Evolutionary conservation across 2,113 vertebrate species (phyloP).

Genomic region (Salvator merianae): DNA sequence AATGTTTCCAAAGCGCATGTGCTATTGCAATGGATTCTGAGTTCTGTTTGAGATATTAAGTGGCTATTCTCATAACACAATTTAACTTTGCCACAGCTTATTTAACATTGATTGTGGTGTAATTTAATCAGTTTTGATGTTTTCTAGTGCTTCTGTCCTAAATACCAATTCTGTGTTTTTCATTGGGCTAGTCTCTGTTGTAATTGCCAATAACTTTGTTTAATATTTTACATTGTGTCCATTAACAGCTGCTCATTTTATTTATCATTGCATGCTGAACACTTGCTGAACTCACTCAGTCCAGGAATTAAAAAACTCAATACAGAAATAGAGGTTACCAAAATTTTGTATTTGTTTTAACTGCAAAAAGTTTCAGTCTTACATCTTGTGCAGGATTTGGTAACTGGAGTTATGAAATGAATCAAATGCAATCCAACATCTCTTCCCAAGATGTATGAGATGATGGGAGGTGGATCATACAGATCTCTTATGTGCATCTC

Average conservation of each 20-base stretch:
- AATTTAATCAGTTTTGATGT: fast-evolving
- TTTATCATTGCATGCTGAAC: neutral
- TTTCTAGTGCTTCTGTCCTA: neutral
- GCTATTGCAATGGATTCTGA: neutral
- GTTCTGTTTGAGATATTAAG: neutral
- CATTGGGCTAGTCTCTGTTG: neutral
- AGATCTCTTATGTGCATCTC: no score
- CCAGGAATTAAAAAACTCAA: neutral
- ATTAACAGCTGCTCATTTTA: neutral
- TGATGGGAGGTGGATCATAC: no score
- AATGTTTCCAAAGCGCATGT: neutral
- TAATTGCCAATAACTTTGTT: neutral
- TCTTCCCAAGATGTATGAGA: no score
- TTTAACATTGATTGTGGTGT: neutral
- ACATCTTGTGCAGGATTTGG: neutral
- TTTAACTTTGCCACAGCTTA: neutral
- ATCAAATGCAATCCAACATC: neutral
- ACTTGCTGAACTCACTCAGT: neutral
- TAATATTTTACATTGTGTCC: neutral
- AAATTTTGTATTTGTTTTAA: neutral
- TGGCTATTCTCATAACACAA: neutral
- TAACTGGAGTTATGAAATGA: neutral
- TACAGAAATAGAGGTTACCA: neutral
- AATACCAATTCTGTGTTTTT: neutral
- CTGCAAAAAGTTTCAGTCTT: neutral